Conservation (phyloP, 2,113 vertebrate species). For the Microtus oregoni region DNA sequence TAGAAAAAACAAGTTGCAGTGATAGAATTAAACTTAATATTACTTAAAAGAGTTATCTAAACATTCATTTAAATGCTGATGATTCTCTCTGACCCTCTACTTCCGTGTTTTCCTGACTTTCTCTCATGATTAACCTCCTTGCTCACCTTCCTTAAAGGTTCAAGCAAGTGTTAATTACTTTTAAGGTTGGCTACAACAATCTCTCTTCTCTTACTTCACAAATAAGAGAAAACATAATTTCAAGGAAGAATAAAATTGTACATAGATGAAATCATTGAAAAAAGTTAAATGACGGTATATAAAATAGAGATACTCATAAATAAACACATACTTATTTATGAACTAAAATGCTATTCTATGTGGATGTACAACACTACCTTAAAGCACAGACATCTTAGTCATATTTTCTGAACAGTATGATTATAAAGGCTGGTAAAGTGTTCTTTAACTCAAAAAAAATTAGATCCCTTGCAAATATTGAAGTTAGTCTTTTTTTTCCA, state of each 20-base stretch:
- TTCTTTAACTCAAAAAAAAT: constrained; percentile 9
- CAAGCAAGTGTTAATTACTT: constrained; percentile 11
- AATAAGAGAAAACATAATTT: not conserved
- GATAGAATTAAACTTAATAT: not conserved
- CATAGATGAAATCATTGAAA: not conserved
- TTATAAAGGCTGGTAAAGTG: not conserved
- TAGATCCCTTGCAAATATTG: constrained; percentile 31
- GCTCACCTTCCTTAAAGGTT: not conserved
- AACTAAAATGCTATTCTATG: not conserved
- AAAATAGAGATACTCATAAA: not conserved
- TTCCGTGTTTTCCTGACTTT: not conserved
- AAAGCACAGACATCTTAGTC: not conserved
- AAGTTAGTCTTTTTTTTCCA: not conserved
- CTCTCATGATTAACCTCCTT: not conserved
- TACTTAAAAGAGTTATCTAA: not conserved
- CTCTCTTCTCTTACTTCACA: not conserved
- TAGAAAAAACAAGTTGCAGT: not conserved
- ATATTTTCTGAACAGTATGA: constrained; percentile 6
- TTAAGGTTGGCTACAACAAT: not conserved
- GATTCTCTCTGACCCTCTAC: not conserved
- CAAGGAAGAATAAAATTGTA: not conserved
- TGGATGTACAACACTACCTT: not conserved
- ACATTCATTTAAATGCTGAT: not conserved
- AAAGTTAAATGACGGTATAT: not conserved
- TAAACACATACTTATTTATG: not conserved